Conservation (phyloP, 2,888 invertebrate genomes). For the Lasioglossum marginatum region DNA sequence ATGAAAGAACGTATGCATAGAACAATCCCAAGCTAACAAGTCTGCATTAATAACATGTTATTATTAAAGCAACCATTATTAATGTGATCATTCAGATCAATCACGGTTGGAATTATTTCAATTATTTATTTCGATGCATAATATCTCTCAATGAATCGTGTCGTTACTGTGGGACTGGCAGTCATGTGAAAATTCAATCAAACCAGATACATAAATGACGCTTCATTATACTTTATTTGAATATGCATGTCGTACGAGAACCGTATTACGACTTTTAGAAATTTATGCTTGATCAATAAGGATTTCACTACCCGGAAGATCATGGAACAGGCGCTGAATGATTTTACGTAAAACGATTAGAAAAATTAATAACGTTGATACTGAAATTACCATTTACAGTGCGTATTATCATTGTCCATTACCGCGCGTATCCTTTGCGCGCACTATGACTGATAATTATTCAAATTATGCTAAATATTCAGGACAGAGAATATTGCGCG, state of each 20-base stretch:
- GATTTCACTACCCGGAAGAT: not conserved
- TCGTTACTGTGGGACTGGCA: not conserved
- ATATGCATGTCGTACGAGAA: not conserved
- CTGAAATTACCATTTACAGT: not conserved
- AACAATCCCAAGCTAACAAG: not conserved
- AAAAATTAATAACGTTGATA: not conserved
- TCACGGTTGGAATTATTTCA: not conserved
- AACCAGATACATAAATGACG: slow-evolving; percentile 13
- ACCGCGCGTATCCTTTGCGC: not conserved
- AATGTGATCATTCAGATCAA: not conserved
- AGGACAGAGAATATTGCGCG: not conserved
- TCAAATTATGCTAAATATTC: not conserved
- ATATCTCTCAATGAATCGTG: not conserved
- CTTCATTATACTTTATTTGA: not conserved
- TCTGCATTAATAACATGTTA: not conserved
- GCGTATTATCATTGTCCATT: not conserved
- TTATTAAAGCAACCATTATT: not conserved
- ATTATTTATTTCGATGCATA: slow-evolving; percentile 6
- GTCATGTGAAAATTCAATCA: not conserved
- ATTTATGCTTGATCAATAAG: not conserved
- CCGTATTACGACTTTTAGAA: not conserved
- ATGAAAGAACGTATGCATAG: not conserved
- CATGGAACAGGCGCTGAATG: not conserved
- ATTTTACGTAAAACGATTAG: not conserved
- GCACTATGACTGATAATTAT: not conserved